Base-by-base conservation (phyloP, 2,113 vertebrate species). In the Ciconia boyciana region DNA sequence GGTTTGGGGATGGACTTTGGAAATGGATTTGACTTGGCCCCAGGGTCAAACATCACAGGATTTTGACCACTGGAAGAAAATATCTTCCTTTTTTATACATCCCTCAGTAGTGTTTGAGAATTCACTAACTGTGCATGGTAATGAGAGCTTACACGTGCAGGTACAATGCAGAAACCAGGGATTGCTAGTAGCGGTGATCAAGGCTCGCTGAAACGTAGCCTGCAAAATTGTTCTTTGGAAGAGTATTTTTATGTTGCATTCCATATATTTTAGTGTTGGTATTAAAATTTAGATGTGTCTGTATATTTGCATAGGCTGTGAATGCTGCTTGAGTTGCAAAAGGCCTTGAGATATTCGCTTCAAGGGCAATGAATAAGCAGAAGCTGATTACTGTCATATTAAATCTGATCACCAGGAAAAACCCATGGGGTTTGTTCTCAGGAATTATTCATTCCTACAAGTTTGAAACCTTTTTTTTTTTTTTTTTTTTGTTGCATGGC, bases 301-400 rank as follows among this genome's bases (percentile, higher is more conserved):
- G 46, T 58, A 2, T 21, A 65, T 94, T 96, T 86, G 83, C 75
- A 81, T 89, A 58, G 87, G 43, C 55, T 68, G 75, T 10, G 22
- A 80, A 29, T 54, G 54, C 28, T 93, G 90, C 77, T 54, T 55
- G 76, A 81, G 46, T 44, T 95, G 89, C 61, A 64, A 77, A 71
- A 71, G 83, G 70, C 82, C 95, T 93, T 89, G 69, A 87, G 89
- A 62, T 62, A 79, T n/a, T 90, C 0, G 49, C 83, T 94, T 71
- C 93, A 94, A 90, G 62, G 93, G 94, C 87, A 86, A 74, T 89
- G 88, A 87, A 95, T 94, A 93, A 89, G 64, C 66, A 92, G 86
- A 92, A 91, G 89, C 96, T 94, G 70, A 96, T 95, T 94, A 83
- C 83, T 93, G 94, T 93, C 96, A 76, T 84, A 82, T 78, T 96